Conservation (phyloP, 2,797 vertebrate genomes). For the Poeciliopsis turneri region DNA sequence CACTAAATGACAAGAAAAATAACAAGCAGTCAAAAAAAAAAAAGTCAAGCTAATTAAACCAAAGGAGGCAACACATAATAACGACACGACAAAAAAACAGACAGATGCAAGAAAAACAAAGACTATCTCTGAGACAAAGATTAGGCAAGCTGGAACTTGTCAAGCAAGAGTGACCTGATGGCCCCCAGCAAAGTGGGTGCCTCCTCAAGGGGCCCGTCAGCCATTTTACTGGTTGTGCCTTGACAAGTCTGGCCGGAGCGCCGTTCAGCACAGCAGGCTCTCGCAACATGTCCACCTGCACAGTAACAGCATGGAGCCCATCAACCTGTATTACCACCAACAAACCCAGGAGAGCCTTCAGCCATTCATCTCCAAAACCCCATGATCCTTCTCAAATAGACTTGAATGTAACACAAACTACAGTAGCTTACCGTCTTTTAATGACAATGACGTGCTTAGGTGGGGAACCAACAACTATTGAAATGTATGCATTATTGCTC, state of each 20-base stretch:
- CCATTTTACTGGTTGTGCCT: slow-evolving; percentile 80
- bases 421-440: neutral
- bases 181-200: slow-evolving; percentile 49
- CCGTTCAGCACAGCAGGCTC: slow-evolving; percentile 64
- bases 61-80: neutral
- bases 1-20: slow-evolving; percentile 82
- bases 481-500: neutral
- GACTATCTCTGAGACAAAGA: slow-evolving; percentile 66
- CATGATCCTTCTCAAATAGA: neutral
- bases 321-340: slow-evolving; percentile 31
- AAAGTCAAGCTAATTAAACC: slow-evolving; percentile 17
- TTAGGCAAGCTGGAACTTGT: slow-evolving; percentile 92
- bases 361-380: neutral
- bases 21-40: slow-evolving; percentile 46
- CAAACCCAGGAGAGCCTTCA: slow-evolving; percentile 26
- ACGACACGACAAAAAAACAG: slow-evolving; percentile 11
- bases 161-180: slow-evolving; percentile 81
- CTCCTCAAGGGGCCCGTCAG: slow-evolving; percentile 53
- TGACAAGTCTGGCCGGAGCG: slow-evolving; percentile 87
- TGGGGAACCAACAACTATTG: neutral
- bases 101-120: slow-evolving; percentile 36
- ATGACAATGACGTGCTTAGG: neutral
- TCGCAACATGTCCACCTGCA: slow-evolving; percentile 73
- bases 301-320: slow-evolving; percentile 62
- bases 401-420: slow-evolving; percentile 2